Base-by-base conservation (phyloP, 2,888 invertebrate species). In the Apodemia hepburni region DNA sequence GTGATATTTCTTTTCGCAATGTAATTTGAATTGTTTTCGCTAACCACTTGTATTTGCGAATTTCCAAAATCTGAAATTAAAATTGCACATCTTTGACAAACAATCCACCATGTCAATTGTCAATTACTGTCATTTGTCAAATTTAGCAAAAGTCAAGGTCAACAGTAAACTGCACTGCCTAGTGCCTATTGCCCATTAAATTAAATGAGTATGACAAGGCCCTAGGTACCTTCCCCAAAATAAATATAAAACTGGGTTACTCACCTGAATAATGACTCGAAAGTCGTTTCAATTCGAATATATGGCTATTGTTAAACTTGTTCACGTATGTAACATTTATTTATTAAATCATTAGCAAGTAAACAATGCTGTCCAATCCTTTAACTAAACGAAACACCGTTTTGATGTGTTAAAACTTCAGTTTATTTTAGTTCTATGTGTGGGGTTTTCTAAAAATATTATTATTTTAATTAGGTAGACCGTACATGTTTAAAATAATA, bases 121-220 rank as follows among this genome's bases (percentile, higher is more conserved):
- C 18, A 51, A 51, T 22, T 51, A 42, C 42, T 42, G 51, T 51
- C 51, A 51, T 27, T 51, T 51, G 51, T 22, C 51, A 51, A 51
- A 22, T 54, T 22, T 54, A 54, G 54, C 27, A 49, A 15, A 54
- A 22, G 54, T 27, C 27, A 12, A 51, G 27, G 51, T 51, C 22
- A 51, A 51, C 51, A 51, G 51, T 22, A 51, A 22, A 22, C 18
- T 51, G 9, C 49, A 9, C 35, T 8, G 35, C n/a, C n/a, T n/a
- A n/a, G n/a, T 22, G 22, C 22, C 22, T 22, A 22, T 22, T 22
- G 22, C 29, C 29, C 29, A 7, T 2, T 29, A 29, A 29, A 29
- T 29, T 29, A 3, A 29, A 29, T 29, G 29, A 22, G 1, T 22
- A 22, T 22, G 22, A 22, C 22, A 2, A 22, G 22, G 22, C 22